Base-by-base conservation (phyloP, 2,888 invertebrate genomes). In the Timema cristinae region DNA sequence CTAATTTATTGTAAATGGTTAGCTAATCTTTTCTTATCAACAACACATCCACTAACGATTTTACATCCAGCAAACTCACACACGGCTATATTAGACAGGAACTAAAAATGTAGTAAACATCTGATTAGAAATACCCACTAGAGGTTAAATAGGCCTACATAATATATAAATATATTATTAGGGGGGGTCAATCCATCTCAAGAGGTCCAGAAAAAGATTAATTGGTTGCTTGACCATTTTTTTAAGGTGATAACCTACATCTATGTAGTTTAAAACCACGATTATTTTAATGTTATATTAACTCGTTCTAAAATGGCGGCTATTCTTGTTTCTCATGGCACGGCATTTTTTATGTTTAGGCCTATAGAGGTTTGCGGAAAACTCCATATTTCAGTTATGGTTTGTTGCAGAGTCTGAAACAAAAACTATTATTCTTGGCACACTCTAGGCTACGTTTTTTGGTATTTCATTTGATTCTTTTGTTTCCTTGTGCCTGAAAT, bases 131-230 rank as follows among this genome's bases (percentile, higher is more conserved):
- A n/a, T n/a, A n/a, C n/a, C n/a, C n/a, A n/a, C n/a, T n/a, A n/a
- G n/a, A n/a, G n/a, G n/a, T n/a, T n/a, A n/a, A n/a, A n/a, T n/a
- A n/a, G n/a, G n/a, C n/a, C n/a, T n/a, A n/a, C n/a, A n/a, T n/a
- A n/a, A n/a, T n/a, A n/a, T n/a, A n/a, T n/a, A n/a, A n/a, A n/a
- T n/a, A n/a, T n/a, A n/a, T n/a, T n/a, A n/a, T n/a, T n/a, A n/a
- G n/a, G n/a, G n/a, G n/a, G 50, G 50, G 32, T 71, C 51, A n/a
- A 9, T 50, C 16, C 59, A 59, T 50, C n/a, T 47, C 13, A 71
- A 50, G 11, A 15, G n/a, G 56, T 7, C 10, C 5, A 56, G 56
- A 56, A 56, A 56, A 56, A 56, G 5, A 8, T 15, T 7, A 15
- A 13, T 56, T 56, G n/a, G 13, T 56, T 56, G 56, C 2, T 13